Conservation (phyloP, 2,888 invertebrate species). For the Nephrotoma guestfalica region DNA sequence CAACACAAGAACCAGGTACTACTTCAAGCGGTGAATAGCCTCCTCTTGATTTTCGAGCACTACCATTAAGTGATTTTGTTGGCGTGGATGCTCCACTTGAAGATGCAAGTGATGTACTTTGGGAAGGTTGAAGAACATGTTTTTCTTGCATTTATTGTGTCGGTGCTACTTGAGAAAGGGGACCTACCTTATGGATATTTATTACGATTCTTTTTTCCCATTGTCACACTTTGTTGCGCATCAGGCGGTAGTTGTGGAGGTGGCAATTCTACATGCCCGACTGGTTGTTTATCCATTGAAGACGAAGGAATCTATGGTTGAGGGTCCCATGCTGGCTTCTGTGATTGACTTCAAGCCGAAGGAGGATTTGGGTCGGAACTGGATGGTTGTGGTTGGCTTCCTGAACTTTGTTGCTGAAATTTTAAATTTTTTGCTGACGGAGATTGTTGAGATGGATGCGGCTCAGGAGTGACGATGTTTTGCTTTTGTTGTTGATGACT, state of each 20-base stretch:
- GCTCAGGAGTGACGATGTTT: background rate
- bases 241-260: background rate
- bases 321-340: background rate
- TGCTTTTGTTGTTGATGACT: background rate
- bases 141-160: background rate
- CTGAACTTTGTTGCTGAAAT: no score
- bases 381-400: background rate
- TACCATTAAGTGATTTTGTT: background rate
- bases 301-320: background rate
- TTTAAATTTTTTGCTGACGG: background rate
- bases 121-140: background rate
- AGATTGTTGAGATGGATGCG: background rate
- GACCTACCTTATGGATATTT: background rate
- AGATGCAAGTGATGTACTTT: background rate
- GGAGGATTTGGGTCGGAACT: background rate
- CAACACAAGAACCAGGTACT: constrained; percentile 13
- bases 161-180: background rate
- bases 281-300: background rate
- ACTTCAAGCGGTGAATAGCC: background rate
- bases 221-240: background rate
- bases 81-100: background rate
- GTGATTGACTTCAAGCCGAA: background rate
- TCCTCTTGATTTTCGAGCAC: background rate
- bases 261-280: background rate
- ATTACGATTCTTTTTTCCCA: background rate